phyloP scores from a whole-genome alignment of 1,140 invertebrate genomes.

The Cydia fagiglandana region DNA sequence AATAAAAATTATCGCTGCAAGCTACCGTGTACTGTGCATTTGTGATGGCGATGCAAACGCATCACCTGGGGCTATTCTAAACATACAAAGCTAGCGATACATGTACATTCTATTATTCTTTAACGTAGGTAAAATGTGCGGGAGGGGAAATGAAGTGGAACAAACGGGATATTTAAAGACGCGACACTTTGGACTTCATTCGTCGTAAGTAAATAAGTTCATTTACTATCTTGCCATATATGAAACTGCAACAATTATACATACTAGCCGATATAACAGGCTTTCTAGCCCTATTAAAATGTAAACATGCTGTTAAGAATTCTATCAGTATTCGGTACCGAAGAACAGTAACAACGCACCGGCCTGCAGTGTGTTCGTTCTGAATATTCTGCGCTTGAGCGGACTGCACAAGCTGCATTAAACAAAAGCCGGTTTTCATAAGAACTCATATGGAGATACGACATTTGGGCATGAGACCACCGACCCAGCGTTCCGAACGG shows the following conservation, averaged over 20 bases:
- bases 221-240: constrained; percentile 33
- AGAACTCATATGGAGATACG: not conserved
- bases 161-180: not conserved
- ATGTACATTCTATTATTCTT: not conserved
- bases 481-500: constrained; percentile 37
- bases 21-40: constrained; percentile 7
- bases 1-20: constrained; percentile 48
- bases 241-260: constrained; percentile 26
- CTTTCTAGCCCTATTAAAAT: too few relatives aligned
- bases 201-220: not conserved
- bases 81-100: not conserved
- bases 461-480: not conserved
- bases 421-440: not conserved
- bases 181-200: not conserved
- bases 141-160: not conserved
- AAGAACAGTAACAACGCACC: not conserved
- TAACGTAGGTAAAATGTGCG: not conserved
- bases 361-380: not conserved
- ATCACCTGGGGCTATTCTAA: not conserved
- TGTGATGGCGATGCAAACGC: constrained; percentile 8
- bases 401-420: not conserved
- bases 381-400: constrained; percentile 1
- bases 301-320: not conserved
- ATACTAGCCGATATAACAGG: too few relatives aligned
- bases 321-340: not conserved